Evolutionary conservation across 2,113 vertebrate genomes (phyloP).

Genomic region (Hiodon alosoides): DNA sequence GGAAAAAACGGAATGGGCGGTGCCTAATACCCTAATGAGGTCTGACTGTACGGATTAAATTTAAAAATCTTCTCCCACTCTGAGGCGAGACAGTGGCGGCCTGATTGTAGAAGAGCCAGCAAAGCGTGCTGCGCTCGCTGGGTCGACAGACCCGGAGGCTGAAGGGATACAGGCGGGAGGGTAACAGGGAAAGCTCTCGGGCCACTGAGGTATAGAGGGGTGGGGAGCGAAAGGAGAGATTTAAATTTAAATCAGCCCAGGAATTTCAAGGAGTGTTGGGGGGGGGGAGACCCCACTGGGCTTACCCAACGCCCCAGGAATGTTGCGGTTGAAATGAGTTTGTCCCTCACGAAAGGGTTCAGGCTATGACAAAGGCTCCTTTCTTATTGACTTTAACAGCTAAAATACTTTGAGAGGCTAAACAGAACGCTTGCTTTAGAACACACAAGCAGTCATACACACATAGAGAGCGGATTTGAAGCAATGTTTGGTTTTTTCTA

Average conservation of each 20-base stretch:
- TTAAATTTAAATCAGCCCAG: constrained; percentile 30
- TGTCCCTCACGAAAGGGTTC: constrained; percentile 68
- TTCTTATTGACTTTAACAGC: constrained; percentile 70
- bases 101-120: no score
- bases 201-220: constrained; percentile 11
- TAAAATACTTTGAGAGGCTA: constrained; percentile 49
- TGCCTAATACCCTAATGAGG: no score
- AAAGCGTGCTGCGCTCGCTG: no score
- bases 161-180: neutral
- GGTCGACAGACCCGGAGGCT: neutral
- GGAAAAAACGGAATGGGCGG: no score
- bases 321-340: constrained; percentile 58
- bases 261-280: constrained; percentile 33
- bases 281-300: constrained; percentile 46
- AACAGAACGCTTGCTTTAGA: constrained; percentile 50
- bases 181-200: neutral
- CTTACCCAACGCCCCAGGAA: constrained; percentile 68
- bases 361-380: constrained; percentile 71
- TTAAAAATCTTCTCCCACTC: no score
- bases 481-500: no score
- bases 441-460: constrained; percentile 22
- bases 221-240: neutral
- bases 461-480: neutral
- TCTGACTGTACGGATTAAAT: no score
- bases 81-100: no score